Base-by-base conservation (phyloP, 2,113 vertebrate species). In the Pachycephala philippinensis region DNA sequence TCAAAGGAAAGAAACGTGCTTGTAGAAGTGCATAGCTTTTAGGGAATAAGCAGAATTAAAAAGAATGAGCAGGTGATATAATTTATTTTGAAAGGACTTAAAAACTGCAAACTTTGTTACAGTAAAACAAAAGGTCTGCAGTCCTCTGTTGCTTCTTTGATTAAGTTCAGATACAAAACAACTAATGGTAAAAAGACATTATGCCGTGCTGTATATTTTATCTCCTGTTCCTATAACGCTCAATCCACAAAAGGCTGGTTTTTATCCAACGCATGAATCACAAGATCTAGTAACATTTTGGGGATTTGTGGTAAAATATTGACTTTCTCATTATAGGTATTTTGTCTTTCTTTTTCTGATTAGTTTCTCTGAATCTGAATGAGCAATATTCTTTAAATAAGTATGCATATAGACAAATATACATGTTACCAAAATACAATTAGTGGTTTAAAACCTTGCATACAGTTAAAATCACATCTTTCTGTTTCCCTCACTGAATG, bases 281-380 rank as follows among this genome's bases (percentile, higher is more conserved):
- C 68, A 95, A 89, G 76, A 95, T 95, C 90, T 83, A 79, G 85
- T 89, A 97, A 78, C 61, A 95, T 97, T 96, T 84, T 42, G 63
- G 66, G 97, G 95, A 98, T 95, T 97, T 97, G 57, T 93, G 92
- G 90, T 93, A 97, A 98, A 98, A 97, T 93, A 95, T 96, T 97
- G 97, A 68, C 65, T 93, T 97, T 97, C 77, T 95, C 75, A 97
- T 94, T 84, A 94, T 56, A 90, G 64, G 80, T 92, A 93, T 93
- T 96, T 96, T 89, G 44, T 93, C 93, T 95, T 96, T 79, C 49
- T 92, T 97, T 96, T 90, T 78, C 74, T 97, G 93, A 98, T 96
- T 95, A 96, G 97, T 97, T 90, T 96, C n/a, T 94, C 49, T 75
- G 42, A 94, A 64, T 96, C 87, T 96, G 90, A 98, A 97, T 89